Conservation (phyloP, 2,113 vertebrate species). For the Hypomesus transpacificus region DNA sequence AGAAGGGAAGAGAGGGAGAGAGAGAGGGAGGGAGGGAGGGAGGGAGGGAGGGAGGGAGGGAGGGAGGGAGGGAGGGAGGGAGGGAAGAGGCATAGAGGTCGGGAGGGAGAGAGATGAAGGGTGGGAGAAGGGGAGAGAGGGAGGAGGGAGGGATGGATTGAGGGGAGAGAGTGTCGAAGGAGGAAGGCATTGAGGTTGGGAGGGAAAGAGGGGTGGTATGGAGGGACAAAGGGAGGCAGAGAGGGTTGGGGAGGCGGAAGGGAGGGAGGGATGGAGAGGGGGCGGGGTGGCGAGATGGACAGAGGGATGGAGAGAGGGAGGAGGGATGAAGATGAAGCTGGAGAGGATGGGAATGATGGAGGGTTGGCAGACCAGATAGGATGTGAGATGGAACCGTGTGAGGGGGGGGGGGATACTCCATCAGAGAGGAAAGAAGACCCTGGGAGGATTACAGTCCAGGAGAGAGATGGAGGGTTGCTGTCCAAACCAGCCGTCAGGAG, state of each 20-base stretch:
- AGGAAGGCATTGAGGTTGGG: too few species aligned
- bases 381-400: conserved; percentile 12
- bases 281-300: too few species aligned
- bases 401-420: conserved; percentile 6
- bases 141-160: background rate
- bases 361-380: conserved; percentile 1
- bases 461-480: conserved; percentile 25
- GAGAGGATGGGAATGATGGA: background rate
- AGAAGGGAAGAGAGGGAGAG: background rate
- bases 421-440: conserved; percentile 11
- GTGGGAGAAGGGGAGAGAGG: background rate
- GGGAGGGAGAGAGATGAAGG: background rate
- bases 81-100: too few species aligned
- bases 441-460: background rate
- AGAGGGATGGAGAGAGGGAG: too few species aligned
- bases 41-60: background rate
- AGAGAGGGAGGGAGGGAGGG: too few species aligned
- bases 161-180: background rate
- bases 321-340: background rate
- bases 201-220: too few species aligned
- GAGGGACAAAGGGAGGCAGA: background rate
- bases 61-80: background rate
- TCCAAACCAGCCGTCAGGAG: conserved; percentile 10
- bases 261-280: background rate
- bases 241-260: background rate